Conservation (phyloP, 2,888 invertebrate genomes). For the Alsophila aescularia region DNA sequence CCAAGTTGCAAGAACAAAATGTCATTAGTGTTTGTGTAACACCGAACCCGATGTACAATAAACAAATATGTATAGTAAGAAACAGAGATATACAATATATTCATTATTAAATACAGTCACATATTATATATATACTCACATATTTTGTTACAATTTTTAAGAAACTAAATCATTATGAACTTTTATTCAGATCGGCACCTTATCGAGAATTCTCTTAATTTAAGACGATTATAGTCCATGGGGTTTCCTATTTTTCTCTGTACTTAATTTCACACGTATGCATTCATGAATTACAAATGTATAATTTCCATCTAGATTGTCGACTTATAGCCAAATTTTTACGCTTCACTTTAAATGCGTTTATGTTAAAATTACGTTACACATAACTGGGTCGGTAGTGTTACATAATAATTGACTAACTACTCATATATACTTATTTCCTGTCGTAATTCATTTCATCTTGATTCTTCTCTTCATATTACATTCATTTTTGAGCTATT, state of each 20-base stretch:
- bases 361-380: conserved; percentile 1
- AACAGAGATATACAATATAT: background rate
- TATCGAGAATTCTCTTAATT: too few species aligned
- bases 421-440: too few species aligned
- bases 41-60: too few species aligned
- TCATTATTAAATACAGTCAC: too few species aligned
- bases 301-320: conserved; percentile 2
- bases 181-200: too few species aligned
- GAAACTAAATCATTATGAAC: too few species aligned
- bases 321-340: conserved; percentile 6
- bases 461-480: background rate
- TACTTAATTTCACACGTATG: background rate
- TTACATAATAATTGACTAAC: too few species aligned
- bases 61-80: background rate
- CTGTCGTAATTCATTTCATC: too few species aligned
- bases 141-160: background rate
- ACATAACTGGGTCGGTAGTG: conserved; percentile 1
- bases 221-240: background rate
- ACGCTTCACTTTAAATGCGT: conserved; percentile 13
- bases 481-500: background rate
- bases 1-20: background rate
- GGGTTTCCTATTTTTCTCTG: background rate
- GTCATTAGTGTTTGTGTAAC: conserved; percentile 8
- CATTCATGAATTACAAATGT: background rate
- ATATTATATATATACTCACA: background rate